Evolutionary conservation across 2,888 invertebrate genomes (phyloP).

Genomic region (Onchidella celtica): DNA sequence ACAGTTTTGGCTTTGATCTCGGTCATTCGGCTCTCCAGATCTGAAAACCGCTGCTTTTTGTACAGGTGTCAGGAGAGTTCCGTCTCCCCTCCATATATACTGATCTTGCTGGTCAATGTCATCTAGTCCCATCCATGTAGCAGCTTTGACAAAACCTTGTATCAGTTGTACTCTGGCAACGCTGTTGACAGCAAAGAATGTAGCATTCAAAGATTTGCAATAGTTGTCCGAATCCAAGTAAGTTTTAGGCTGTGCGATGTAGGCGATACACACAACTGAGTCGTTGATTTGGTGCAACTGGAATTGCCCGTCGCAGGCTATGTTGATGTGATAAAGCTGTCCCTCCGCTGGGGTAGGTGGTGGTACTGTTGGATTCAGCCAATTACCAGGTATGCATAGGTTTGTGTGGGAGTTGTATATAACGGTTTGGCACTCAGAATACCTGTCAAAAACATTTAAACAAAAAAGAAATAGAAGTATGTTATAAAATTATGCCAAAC

Average conservation of each 20-base stretch:
- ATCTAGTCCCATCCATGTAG: conserved; percentile 3
- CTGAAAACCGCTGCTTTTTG: too few species aligned
- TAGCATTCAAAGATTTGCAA: background rate
- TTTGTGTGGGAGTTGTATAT: conserved; percentile 32
- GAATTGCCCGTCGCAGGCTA: too few species aligned
- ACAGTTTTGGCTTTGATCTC: too few species aligned
- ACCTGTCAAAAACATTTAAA: too few species aligned
- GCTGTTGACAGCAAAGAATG: background rate
- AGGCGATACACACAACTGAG: too few species aligned
- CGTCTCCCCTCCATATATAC: conserved; percentile 8
- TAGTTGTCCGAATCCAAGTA: background rate
- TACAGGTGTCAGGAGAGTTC: too few species aligned
- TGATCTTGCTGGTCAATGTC: background rate
- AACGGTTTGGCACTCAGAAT: conserved; percentile 35
- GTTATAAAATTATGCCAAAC: too few species aligned
- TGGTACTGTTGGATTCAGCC: background rate
- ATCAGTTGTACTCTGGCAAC: background rate
- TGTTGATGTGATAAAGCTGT: background rate
- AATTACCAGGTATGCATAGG: background rate
- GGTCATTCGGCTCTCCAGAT: too few species aligned
- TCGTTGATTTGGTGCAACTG: too few species aligned
- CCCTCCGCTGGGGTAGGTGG: background rate
- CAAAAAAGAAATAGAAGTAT: too few species aligned
- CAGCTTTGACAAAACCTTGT: background rate
- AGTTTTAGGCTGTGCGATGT: background rate